Evolutionary conservation across 2,888 invertebrate genomes (phyloP).

Genomic region (Petrolisthes cinctipes): DNA sequence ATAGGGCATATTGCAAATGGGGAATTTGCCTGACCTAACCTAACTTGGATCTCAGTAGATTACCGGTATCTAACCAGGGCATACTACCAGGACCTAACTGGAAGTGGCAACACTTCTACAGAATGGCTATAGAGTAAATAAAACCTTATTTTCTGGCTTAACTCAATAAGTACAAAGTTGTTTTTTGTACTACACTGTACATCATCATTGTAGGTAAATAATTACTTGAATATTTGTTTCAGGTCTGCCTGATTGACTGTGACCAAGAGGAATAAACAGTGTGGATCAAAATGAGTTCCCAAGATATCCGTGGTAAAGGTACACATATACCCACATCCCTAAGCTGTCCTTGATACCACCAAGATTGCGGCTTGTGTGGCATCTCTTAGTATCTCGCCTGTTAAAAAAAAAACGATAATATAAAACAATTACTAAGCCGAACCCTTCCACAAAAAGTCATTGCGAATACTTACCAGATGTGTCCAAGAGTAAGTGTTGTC

Average conservation of each 20-base stretch:
- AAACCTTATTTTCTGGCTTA: no score
- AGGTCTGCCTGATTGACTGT: not conserved
- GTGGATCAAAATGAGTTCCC: constrained; percentile 9
- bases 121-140: no score
- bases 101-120: no score
- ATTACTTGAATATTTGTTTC: not conserved
- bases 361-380: constrained; percentile 12
- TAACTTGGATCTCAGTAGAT: no score
- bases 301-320: constrained; percentile 8
- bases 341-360: not conserved
- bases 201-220: no score
- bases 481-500: constrained; percentile 50
- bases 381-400: not conserved
- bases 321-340: not conserved
- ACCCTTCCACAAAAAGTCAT: constrained; percentile 41
- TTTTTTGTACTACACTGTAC: no score
- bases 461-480: constrained; percentile 47
- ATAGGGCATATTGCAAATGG: no score
- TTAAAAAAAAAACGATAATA: not conserved
- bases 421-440: no score
- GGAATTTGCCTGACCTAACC: no score
- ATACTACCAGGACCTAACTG: no score
- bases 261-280: not conserved
- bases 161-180: no score
- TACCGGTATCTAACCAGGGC: no score